Evolutionary conservation across 2,113 vertebrate genomes (phyloP).

Genomic region (Salminus brasiliensis): DNA sequence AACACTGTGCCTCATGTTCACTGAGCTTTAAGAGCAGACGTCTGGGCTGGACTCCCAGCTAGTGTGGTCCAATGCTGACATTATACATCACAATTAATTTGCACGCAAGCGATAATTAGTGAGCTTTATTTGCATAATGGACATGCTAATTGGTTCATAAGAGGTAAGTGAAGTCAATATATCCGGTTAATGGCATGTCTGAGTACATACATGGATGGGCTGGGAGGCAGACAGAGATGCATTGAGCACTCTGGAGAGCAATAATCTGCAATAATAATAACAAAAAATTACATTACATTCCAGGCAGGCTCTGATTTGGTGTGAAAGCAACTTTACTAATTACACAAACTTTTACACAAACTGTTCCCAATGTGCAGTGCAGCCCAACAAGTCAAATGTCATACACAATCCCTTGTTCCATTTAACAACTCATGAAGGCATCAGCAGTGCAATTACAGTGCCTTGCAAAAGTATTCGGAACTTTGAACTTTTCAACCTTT

Average conservation of each 20-base stretch:
- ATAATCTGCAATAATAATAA: background rate
- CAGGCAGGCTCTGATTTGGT: no score
- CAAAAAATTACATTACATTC: no score
- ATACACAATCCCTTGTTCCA: slow-evolving; percentile 25
- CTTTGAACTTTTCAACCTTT: no score
- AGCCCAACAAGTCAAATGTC: background rate
- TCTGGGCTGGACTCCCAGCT: slow-evolving; percentile 41
- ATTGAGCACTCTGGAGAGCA: slow-evolving; percentile 39
- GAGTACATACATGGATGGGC: slow-evolving; percentile 44
- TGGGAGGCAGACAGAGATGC: slow-evolving; percentile 36
- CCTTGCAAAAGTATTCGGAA: no score
- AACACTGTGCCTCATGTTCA: slow-evolving; percentile 44
- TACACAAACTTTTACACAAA: no score
- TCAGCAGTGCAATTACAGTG: slow-evolving; percentile 25
- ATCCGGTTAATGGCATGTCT: slow-evolving; percentile 62
- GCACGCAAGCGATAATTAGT: slow-evolving; percentile 67
- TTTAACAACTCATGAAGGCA: slow-evolving; percentile 53
- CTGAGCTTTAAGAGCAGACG: background rate
- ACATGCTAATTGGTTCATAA: slow-evolving; percentile 66
- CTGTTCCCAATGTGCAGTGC: slow-evolving; percentile 36
- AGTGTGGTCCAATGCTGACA: slow-evolving; percentile 52
- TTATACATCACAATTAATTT: slow-evolving; percentile 72
- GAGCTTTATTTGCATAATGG: slow-evolving; percentile 74
- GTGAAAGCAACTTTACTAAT: no score
- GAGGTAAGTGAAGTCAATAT: slow-evolving; percentile 65